Percentiles rank a stretch among this genome's conserved stretches.
Conservation (phyloP, 2,888 invertebrate species). For the Thymelicus lineola region DNA sequence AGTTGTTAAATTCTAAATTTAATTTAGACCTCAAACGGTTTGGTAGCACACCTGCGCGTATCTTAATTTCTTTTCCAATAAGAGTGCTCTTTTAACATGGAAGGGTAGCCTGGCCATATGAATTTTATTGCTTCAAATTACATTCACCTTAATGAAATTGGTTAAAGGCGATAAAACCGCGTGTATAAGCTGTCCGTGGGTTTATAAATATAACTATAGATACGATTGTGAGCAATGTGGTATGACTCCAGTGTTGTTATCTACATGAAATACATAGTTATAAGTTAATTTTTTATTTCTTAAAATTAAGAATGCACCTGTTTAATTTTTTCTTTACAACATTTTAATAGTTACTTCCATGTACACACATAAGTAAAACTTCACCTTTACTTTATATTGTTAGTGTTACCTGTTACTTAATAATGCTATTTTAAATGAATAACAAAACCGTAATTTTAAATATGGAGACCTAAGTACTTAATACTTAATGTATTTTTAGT, state of each 20-base stretch:
- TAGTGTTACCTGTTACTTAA: too few species aligned
- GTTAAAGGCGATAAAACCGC: conserved; percentile 2
- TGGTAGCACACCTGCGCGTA: background rate
- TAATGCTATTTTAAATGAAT: too few species aligned
- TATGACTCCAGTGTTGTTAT: background rate
- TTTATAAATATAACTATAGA: background rate
- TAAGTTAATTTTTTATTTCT: background rate
- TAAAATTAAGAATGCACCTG: background rate
- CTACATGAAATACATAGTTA: background rate
- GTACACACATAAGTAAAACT: too few species aligned
- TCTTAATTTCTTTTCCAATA: background rate
- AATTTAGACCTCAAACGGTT: background rate
- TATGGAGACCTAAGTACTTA: too few species aligned
- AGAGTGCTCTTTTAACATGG: background rate
- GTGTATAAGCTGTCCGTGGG: background rate
- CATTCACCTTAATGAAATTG: conserved; percentile 9
- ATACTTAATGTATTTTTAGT: too few species aligned
- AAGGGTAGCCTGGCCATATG: background rate
- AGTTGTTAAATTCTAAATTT: too few species aligned
- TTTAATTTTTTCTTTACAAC: too few species aligned
- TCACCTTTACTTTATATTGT: too few species aligned
- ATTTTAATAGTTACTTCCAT: too few species aligned
- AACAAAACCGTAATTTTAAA: too few species aligned
- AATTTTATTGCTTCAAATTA: conserved; percentile 11
- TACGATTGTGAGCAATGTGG: background rate